Evolutionary conservation across 1,140 invertebrate genomes (phyloP).

Genomic region (Dendrolimus punctatus): DNA sequence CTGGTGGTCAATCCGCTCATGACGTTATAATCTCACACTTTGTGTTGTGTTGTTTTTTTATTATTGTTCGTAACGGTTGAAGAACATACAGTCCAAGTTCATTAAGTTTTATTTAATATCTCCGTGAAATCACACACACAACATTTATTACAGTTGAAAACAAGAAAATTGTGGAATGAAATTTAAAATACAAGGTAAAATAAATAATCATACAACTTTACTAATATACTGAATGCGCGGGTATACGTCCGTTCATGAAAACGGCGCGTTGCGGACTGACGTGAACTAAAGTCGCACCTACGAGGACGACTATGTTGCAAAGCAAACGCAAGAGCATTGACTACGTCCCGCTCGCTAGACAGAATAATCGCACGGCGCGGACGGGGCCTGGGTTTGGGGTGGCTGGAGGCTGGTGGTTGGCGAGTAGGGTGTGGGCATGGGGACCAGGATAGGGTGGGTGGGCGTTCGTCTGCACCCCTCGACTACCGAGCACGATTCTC

Average conservation of each 20-base stretch:
- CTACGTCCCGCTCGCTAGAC: constrained; percentile 59
- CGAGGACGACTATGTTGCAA: constrained; percentile 17
- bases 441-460: too few species aligned
- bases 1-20: constrained; percentile 70
- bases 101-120: constrained; percentile 35
- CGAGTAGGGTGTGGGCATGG: too few species aligned
- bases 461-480: too few species aligned
- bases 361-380: constrained; percentile 55
- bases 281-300: constrained; percentile 29
- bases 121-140: constrained; percentile 1
- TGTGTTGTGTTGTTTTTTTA: constrained; percentile 44
- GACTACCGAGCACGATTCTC: too few species aligned
- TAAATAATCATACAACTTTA: constrained; percentile 24
- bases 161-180: constrained; percentile 36
- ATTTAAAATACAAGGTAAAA: constrained; percentile 34
- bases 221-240: constrained; percentile 16
- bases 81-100: constrained; percentile 56
- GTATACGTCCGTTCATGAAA: constrained; percentile 37
- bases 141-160: constrained; percentile 3
- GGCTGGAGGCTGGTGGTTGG: too few species aligned
- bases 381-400: constrained; percentile 3
- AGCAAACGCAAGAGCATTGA: constrained; percentile 37
- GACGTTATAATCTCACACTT: constrained; percentile 56
- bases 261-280: constrained; percentile 59
- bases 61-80: constrained; percentile 47